These are phyloP conservation scores for Casuarius casuarius DNA, from an alignment of 2,113 vertebrate species.

Conservation along the genomic window DNA sequence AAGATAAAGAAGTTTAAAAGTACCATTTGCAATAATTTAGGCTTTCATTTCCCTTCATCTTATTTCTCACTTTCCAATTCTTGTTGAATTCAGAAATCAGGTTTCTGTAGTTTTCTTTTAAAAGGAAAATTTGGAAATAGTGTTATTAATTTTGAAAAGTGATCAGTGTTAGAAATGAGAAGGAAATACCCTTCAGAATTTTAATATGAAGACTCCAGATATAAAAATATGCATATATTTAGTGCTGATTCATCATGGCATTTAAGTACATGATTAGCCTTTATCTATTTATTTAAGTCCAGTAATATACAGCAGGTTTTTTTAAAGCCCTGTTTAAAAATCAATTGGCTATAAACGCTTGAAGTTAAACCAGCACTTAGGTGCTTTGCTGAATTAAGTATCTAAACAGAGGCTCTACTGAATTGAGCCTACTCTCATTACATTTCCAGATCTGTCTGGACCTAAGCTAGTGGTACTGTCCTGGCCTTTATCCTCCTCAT, in stretches of 20 bases:
- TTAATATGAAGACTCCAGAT: background rate
- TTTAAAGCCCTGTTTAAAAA: background rate
- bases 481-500: background rate
- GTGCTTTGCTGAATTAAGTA: background rate
- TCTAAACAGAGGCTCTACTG: background rate
- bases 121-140: background rate
- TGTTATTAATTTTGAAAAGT: background rate
- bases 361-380: background rate
- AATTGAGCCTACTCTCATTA: background rate
- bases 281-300: background rate
- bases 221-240: background rate
- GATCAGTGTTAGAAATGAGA: background rate
- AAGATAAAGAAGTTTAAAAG: conserved; percentile 28
- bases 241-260: background rate
- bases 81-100: background rate
- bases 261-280: background rate
- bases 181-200: background rate
- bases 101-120: background rate
- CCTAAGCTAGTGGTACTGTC: background rate
- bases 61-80: background rate
- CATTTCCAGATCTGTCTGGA: background rate
- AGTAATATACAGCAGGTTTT: background rate
- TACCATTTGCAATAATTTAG: background rate
- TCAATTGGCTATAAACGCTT: background rate
- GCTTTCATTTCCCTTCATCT: background rate